A percentile compares a stretch with the other conserved stretches of the same genome.
phyloP scores from a whole-genome alignment of 1,140 invertebrate genomes.

The fruit fly (Drosophila melanogaster) region Release_6_plus_ISO1_MT NT_033779.5:13605001-13605500 shows the following conservation, averaged over 20 bases:
- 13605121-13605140: constrained; percentile 69
- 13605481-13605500: neutral
- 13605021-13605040: constrained; percentile 38
- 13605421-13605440: no score
- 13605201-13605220: constrained; percentile 61
- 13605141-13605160: constrained; percentile 63
- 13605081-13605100: constrained; percentile 5
- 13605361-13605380: constrained; percentile 5
- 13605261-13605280: constrained; percentile 54
- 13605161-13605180: constrained; percentile 31
- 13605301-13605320: constrained; percentile 40
- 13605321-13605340: neutral
- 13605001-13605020: constrained; percentile 44
- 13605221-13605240: constrained; percentile 39
- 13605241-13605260: constrained; percentile 59
- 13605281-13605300: constrained; percentile 73
- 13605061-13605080: constrained; percentile 47
- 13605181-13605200: constrained; percentile 59
- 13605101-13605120: constrained; percentile 14
- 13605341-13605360: constrained; percentile 13
- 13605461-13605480: no score
- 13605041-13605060: constrained; percentile 45
- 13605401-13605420: neutral
- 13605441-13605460: no score
- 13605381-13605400: neutral